Evolutionary conservation across 1,140 invertebrate genomes (phyloP), one percentile per base, ranked within the genome.

Genomic region (Lamellibrachia luymesi): DNA sequence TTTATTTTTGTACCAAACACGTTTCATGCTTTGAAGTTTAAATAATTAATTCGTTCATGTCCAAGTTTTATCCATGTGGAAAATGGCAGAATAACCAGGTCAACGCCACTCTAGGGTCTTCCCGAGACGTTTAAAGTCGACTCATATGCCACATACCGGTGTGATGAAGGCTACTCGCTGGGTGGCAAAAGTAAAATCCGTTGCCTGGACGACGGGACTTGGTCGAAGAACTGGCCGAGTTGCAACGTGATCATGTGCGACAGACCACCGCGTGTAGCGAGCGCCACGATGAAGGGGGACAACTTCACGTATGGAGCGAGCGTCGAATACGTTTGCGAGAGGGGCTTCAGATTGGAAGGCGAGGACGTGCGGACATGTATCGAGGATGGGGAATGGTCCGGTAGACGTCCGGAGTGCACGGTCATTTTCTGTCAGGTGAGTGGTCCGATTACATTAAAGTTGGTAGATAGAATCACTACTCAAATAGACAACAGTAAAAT

Each of bases 211-310:
- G 93, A 95, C 90, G 94, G 93, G 17, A 93, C 93, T n/a, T 95
- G 95, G 94, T 91, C 94, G 50, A 93, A 93, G 90, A 50, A 50
- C 50, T 27, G n/a, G 2, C 92, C 94, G 2, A 91, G 97, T 95
- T 99, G 98, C 95, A 97, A 92, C 27, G 95, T 95, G 22, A 94
- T 99, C 0, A 98, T 99, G 95, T 99, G 98, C 95, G 98, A 98
- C 0, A 97, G 97, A 25, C 98, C 98, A 1, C 97, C 97, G 0
- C 97, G 97, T 92, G 97, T 98, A 2, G 97, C 98, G 95, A 97
- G 98, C 94, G 98, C 98, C 5, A 96, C 13, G 2, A 80, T 97
- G 0, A 98, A 98, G 94, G 97, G 97, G 27, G 94, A 94, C 0
- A 95, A 94, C 4, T 98, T 98, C 0, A 98, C 97, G 0, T 98